A percentile compares a stretch with the other conserved stretches of the same genome.
Evolutionary conservation across 2,797 vertebrate genomes (phyloP).

Genomic region (Oophaga sylvatica): DNA sequence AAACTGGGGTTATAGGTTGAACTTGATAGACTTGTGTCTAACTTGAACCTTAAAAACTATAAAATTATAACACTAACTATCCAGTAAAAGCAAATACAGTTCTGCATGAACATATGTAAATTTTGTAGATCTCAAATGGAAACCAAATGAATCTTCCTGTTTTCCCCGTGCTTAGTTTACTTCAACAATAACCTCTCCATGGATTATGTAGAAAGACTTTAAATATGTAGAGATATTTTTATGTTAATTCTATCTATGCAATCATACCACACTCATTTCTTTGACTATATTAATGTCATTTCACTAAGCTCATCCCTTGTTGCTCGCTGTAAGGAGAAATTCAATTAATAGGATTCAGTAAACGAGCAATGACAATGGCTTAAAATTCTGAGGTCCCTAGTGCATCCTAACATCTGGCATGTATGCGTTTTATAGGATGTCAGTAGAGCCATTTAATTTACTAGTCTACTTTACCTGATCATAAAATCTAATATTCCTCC

Average conservation of each 20-base stretch:
- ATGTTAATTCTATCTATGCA: conserved; percentile 3
- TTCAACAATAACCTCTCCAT: not conserved
- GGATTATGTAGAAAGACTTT: not conserved
- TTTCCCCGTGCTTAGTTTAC: not conserved
- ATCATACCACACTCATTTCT: not conserved
- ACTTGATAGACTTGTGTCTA: no score
- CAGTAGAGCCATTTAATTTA: conserved; percentile 11
- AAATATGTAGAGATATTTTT: not conserved
- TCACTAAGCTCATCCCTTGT: not conserved
- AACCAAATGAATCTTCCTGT: not conserved
- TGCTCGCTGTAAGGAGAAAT: conserved; percentile 3
- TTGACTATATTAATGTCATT: not conserved
- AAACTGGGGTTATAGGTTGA: no score
- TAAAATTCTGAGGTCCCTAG: not conserved
- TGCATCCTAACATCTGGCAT: conserved; percentile 20
- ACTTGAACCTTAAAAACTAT: no score
- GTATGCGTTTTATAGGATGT: not conserved
- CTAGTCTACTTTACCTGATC: not conserved
- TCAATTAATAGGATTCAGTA: conserved; percentile 2
- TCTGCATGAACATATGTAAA: not conserved
- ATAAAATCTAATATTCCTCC: conserved; percentile 21
- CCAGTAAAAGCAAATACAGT: not conserved
- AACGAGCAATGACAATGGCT: conserved; percentile 1
- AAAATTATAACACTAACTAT: no score
- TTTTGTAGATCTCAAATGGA: not conserved